Base-by-base conservation (phyloP, 2,888 invertebrate genomes). In the Eustalomyia histrio region DNA sequence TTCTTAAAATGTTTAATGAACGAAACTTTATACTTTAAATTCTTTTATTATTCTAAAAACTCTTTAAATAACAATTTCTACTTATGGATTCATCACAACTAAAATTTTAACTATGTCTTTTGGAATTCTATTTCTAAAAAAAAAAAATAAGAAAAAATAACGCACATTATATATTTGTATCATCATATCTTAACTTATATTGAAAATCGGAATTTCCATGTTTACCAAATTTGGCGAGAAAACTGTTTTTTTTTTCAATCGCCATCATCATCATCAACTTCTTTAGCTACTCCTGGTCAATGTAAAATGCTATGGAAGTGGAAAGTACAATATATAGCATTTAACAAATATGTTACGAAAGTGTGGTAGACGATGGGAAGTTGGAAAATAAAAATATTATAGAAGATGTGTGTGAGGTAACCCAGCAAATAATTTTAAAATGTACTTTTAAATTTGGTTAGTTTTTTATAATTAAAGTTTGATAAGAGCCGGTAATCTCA, bases 161-260 rank as follows among this genome's bases (percentile, higher is more conserved):
- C 71, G 58, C 65, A 69, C 65, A 76, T 81, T 76, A 76, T 81
- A 81, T 81, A 81, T 81, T 76, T 81, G 80, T 81, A 81, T 53
- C 33, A 43, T 80, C 73, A 73, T 80, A 76, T 81, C 76, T 76
- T 74, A 76, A 76, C 76, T 76, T 81, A 76, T 82, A 72, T 74
- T 81, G 79, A 63, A 83, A 80, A 83, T 82, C 85, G 88, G 88
- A 88, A 88, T 87, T 87, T 88, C 87, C 88, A 87, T 87, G 87
- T 87, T 86, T 86, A 85, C 88, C 87, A 87, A 87, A 87, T 88
- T 87, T 86, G 88, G 87, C 81, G 83, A 83, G 84, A 85, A 85
- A 86, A 85, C 86, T 67, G 85, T 87, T 86, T 84, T 85, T 61
- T 21, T 21, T 21, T 21, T 21, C 2, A 21, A n/a, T n/a, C n/a